Evolutionary conservation across 2,797 vertebrate species (phyloP).

Genomic region (Lindbergichthys nudifrons): DNA sequence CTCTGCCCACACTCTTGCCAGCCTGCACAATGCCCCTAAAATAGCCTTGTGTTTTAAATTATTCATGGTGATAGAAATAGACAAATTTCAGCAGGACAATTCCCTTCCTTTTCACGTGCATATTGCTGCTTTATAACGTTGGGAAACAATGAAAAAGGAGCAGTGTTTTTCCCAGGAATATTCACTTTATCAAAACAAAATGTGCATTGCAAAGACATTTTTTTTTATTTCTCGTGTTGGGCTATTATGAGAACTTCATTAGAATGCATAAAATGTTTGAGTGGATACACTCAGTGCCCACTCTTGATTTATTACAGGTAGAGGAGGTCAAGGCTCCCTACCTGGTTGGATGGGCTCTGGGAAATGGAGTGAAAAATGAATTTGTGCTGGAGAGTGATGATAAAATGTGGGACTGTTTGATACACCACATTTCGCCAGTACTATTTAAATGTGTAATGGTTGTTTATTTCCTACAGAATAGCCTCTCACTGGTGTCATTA

Average conservation of each 20-base stretch:
- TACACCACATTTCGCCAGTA: not conserved
- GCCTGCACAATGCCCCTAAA: slow-evolving; percentile 68
- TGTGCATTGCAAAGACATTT: not conserved
- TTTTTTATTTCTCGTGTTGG: not conserved
- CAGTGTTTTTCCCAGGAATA: not conserved
- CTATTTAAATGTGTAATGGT: slow-evolving; percentile 15
- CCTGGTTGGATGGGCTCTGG: slow-evolving; percentile 36
- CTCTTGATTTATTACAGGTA: slow-evolving; percentile 63
- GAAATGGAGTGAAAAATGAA: slow-evolving; percentile 60
- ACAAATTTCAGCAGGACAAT: slow-evolving; percentile 62
- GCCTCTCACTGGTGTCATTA: not conserved
- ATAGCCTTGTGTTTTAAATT: slow-evolving; percentile 77
- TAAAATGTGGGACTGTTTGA: slow-evolving; percentile 19
- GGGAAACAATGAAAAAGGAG: slow-evolving; percentile 23
- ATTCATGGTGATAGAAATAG: slow-evolving; percentile 75
- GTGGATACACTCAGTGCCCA: slow-evolving; percentile 13
- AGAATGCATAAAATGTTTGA: slow-evolving; percentile 16
- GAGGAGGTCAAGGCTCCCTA: slow-evolving; percentile 39
- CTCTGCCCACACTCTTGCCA: slow-evolving; percentile 62
- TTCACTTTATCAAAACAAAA: slow-evolving; percentile 17
- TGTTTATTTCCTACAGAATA: slow-evolving; percentile 11
- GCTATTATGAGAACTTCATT: slow-evolving; percentile 5
- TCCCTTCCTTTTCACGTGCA: slow-evolving; percentile 36
- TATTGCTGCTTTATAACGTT: slow-evolving; percentile 38
- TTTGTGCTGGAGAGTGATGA: slow-evolving; percentile 28